Evolutionary conservation across 2,113 vertebrate genomes (phyloP), one percentile per base, ranked within the genome.

Genomic region (Odobenus rosmarus): DNA sequence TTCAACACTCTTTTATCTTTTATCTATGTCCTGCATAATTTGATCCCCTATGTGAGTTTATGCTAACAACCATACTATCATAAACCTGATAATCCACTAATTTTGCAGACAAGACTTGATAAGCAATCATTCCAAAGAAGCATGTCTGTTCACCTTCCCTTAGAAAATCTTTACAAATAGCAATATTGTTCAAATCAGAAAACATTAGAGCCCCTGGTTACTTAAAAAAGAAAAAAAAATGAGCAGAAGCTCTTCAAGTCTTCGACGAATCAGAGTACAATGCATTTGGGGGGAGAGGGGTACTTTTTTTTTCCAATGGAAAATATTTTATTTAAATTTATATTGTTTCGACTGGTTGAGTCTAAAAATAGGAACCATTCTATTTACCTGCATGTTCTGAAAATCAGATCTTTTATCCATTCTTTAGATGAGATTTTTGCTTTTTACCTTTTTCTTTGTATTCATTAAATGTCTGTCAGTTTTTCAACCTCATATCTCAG

Each of bases 381-480:
- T 53, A 94, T 95, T 95, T 97, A 82, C 51, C 51, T 94, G n/a
- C 13, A 76, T 79, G 31, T 85, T 85, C 28, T 80, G 26, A 92
- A 94, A 90, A 80, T 3, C 36, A 76, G 57, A 21, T 55, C 46
- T 80, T 84, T 93, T 69, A 87, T 28, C 24, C 72, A 82, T 59
- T 96, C 96, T 98, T 97, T 96, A 95, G 87, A 95, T 88, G 24
- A 83, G n/a, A 96, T 72, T 82, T 88, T 88, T 69, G 80, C 19
- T 83, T 64, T 86, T 74, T 86, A 79, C 59, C 14, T 82, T 91
- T 88, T 77, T 51, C 62, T 93, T 55, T 51, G 1, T 81, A 76
- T 96, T 96, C 89, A 61, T 97, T 97, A 69, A 84, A 89, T 39
- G 59, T 96, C 87, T 96, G 86, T 90, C 71, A 53, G 49, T 90